Conservation (phyloP, 2,797 vertebrate genomes). For the Lepilemur septentrionalis region DNA sequence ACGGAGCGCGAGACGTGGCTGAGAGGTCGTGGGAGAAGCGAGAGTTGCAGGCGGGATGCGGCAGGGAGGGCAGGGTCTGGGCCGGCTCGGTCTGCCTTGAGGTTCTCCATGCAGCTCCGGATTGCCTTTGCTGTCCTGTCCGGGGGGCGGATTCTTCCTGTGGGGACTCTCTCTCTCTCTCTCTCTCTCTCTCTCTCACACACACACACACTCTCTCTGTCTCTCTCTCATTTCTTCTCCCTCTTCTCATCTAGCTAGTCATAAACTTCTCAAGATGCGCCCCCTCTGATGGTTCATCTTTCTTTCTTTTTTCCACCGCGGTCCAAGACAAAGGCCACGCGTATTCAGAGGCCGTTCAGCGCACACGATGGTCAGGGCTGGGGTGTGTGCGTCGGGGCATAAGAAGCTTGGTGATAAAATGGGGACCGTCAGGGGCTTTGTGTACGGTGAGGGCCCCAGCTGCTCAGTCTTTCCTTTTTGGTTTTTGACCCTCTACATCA, state of each 20-base stretch:
- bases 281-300: background rate
- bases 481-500: background rate
- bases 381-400: background rate
- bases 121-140: background rate
- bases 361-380: background rate
- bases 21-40: background rate
- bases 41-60: background rate
- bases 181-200: no score
- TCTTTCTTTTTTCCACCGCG: background rate
- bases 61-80: no score
- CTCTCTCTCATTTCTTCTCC: background rate
- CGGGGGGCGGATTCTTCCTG: background rate
- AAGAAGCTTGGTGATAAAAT: background rate
- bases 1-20: background rate
- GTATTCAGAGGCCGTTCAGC: background rate
- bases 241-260: background rate
- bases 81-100: background rate
- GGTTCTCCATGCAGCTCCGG: background rate
- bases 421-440: background rate
- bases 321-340: background rate
- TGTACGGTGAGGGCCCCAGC: background rate
- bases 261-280: background rate
- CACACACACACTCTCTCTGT: no score
- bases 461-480: background rate
- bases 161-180: background rate